Evolutionary conservation across 2,113 vertebrate genomes (phyloP), one percentile per base, ranked within the genome.

Genomic region (Vulpes vulpes): DNA sequence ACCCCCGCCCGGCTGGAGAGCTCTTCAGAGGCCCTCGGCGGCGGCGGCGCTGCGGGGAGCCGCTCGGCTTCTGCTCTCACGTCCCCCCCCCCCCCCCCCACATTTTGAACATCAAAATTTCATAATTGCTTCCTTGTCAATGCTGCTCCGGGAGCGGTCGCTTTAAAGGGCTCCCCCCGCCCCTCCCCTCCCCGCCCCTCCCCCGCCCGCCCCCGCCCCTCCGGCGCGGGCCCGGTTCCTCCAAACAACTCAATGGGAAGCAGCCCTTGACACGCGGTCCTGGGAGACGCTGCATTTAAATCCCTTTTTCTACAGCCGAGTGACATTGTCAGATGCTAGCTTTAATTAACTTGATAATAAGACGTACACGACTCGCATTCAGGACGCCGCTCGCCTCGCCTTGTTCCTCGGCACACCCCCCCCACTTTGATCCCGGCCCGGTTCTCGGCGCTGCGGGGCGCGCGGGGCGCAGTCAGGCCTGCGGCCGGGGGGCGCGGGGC

Each of bases 281-380:
- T 99, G 98, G 98, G 99, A 99, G 99, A 99, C 99, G 98, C 97
- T 98, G 99, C 99, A 99, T 99, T 99, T 99, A 99, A 99, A 99
- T 99, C 99, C 99, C 99, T 99, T 99, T 99, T 99, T 99, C 99
- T 99, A 99, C 99, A 99, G 99, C 99, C 99, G 99, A 99, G 99
- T 99, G 99, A 99, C 99, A 99, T 99, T 99, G 99, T 99, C 99
- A 99, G 99, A 99, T 99, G 99, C 99, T 99, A 98, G 99, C 99
- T 99, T 99, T 99, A 99, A 99, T 99, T 99, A 99, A 99, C 99
- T 99, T 99, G 99, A 99, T 99, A 99, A 99, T 99, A 99, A 99
- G 99, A 99, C 99, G 99, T 99, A 99, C 99, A 99, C 99, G 99
- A 94, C 99, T 99, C 98, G 99, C 99, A 98, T 99, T 99, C 99